Evolutionary conservation across 2,888 invertebrate genomes (phyloP).

Genomic region (Apamea anceps): DNA sequence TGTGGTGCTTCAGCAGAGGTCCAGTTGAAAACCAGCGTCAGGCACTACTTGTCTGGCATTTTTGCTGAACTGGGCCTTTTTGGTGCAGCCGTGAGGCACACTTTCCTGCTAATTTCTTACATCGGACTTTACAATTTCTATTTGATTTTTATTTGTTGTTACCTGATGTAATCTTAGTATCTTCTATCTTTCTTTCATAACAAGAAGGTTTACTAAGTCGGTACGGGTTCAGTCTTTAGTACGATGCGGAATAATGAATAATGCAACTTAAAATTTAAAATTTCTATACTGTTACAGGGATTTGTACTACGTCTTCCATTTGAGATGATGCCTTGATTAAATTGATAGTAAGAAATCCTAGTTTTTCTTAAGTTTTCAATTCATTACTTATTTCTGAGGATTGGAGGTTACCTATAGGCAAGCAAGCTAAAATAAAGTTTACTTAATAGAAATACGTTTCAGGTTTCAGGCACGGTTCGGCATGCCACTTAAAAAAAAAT

Average conservation of each 20-base stretch:
- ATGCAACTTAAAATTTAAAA: conserved; percentile 20
- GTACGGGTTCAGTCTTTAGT: neutral
- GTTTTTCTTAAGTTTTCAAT: no score
- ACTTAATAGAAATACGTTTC: neutral
- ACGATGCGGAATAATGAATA: neutral
- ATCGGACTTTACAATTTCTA: no score
- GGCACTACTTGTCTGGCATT: no score
- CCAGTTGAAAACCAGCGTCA: no score
- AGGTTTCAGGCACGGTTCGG: neutral
- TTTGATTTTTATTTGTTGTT: no score
- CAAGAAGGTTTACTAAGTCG: neutral
- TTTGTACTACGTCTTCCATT: conserved; percentile 26
- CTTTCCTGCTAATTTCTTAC: no score
- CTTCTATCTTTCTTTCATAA: no score
- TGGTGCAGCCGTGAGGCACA: no score
- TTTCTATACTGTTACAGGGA: conserved; percentile 73
- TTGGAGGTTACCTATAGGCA: neutral
- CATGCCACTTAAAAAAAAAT: no score
- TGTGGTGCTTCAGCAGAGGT: neutral
- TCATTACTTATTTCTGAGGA: neutral
- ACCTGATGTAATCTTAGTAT: no score
- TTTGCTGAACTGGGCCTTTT: no score
- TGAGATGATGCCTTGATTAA: neutral
- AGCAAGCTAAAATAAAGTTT: neutral
- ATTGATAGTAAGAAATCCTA: neutral